These are phyloP conservation scores for Paralichthys olivaceus DNA, from an alignment of 2,113 vertebrate species.

Conservation along the genomic window DNA sequence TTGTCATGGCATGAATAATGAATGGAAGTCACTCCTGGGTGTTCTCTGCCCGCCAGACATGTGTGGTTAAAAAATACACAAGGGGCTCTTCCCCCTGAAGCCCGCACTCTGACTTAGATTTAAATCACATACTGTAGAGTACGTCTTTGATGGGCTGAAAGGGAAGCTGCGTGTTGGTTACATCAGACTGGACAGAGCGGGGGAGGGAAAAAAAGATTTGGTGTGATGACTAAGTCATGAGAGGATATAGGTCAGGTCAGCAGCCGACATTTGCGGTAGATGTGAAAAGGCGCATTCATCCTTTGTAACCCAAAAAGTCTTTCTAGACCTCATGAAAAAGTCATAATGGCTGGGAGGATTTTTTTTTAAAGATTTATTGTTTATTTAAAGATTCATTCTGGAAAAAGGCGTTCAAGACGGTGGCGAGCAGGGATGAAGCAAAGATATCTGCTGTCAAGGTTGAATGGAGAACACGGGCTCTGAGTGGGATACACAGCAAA, in stretches of 20 bases:
- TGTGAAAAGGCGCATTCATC: slow-evolving; percentile 48
- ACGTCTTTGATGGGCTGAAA: slow-evolving; percentile 5
- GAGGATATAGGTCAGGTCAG: not conserved
- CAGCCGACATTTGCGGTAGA: not conserved
- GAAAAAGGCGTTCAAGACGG: slow-evolving; percentile 42
- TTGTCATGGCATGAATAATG: slow-evolving; percentile 60
- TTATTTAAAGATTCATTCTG: slow-evolving; percentile 73
- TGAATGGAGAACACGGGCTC: slow-evolving; percentile 39
- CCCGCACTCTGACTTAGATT: slow-evolving; percentile 17
- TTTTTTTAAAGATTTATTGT: slow-evolving; percentile 72
- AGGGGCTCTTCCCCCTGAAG: not conserved
- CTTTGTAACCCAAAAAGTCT: slow-evolving; percentile 62
- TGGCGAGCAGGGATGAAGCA: not conserved
- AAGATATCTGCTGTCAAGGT: slow-evolving; percentile 47
- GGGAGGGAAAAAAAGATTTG: not conserved
- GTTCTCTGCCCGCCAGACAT: slow-evolving; percentile 36
- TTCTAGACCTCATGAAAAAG: slow-evolving; percentile 74
- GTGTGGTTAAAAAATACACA: slow-evolving; percentile 19
- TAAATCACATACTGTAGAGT: slow-evolving; percentile 7
- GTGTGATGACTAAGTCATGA: not conserved
- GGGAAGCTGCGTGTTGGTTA: not conserved
- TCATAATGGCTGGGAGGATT: slow-evolving; percentile 62
- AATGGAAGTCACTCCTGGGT: slow-evolving; percentile 48
- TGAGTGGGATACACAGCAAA: slow-evolving; percentile 54
- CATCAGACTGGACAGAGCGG: slow-evolving; percentile 4